phyloP scores from a whole-genome alignment of 1,140 invertebrate genomes.

The Brachionus manjavacas region DNA sequence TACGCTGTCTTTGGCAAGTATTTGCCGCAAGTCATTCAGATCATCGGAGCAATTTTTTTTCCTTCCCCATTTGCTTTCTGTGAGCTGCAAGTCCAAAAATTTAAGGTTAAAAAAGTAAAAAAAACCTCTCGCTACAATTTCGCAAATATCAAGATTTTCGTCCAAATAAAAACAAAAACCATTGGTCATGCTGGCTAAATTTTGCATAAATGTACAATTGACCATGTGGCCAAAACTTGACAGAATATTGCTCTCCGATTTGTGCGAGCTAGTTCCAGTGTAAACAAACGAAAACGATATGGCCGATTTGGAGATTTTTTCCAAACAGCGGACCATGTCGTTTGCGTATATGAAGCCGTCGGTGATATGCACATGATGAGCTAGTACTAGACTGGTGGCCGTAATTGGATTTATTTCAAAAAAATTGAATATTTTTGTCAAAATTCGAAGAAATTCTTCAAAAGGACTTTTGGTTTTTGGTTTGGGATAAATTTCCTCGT shows the following conservation, averaged over 20 bases:
- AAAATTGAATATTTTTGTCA: constrained; percentile 8
- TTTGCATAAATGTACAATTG: constrained; percentile 21
- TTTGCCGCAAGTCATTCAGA: neutral
- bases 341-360: constrained; percentile 1
- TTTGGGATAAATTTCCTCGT: neutral
- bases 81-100: neutral
- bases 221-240: constrained; percentile 30
- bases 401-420: neutral
- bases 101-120: constrained; percentile 1
- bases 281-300: constrained; percentile 36
- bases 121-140: neutral
- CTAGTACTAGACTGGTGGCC: neutral
- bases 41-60: neutral
- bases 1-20: neutral
- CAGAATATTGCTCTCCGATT: neutral
- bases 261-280: neutral
- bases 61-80: neutral
- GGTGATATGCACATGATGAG: constrained; percentile 22
- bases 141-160: neutral
- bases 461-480: neutral
- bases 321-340: constrained; percentile 9
- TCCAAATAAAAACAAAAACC: constrained; percentile 15
- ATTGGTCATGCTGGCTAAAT: neutral
- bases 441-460: neutral
- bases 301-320: constrained; percentile 27